These are phyloP conservation scores for Metalampra italica DNA, from an alignment of 2,888 invertebrate species.

Conservation along the genomic window DNA sequence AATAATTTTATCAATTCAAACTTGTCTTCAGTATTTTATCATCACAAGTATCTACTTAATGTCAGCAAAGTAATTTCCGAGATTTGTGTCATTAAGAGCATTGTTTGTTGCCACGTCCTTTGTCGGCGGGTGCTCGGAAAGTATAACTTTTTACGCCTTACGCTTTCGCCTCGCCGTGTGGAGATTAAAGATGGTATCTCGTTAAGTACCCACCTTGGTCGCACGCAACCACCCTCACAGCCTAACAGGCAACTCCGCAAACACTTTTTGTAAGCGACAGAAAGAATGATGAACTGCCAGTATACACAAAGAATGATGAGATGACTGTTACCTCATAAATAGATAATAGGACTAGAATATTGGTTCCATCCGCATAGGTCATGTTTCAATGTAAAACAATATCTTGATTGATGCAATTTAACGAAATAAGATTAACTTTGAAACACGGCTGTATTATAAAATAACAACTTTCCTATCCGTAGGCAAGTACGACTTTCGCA, in stretches of 20 bases:
- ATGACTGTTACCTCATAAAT: no score
- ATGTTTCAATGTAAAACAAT: no score
- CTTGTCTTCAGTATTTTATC: background rate
- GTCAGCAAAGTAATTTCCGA: slow-evolving; percentile 2
- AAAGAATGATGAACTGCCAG: background rate
- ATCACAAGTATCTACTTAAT: background rate
- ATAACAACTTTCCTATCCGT: no score
- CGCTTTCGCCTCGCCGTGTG: slow-evolving; percentile 4
- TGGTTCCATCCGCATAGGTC: no score
- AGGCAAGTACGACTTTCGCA: no score
- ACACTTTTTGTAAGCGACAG: slow-evolving; percentile 22
- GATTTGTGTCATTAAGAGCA: slow-evolving; percentile 12
- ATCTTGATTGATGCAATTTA: no score
- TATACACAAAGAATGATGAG: slow-evolving; percentile 4
- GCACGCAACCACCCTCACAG: slow-evolving; percentile 24
- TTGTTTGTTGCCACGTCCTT: slow-evolving; percentile 15
- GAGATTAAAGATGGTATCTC: slow-evolving; percentile 44
- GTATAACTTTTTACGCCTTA: slow-evolving; percentile 4
- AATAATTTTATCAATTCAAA: no score
- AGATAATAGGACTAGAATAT: no score
- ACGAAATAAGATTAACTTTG: no score
- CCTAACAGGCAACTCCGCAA: slow-evolving; percentile 14
- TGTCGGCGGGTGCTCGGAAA: slow-evolving; percentile 6
- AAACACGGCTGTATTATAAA: no score
- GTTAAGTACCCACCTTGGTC: slow-evolving; percentile 21